Conservation (phyloP, 2,888 invertebrate species). For the Harpalus rubripes region DNA sequence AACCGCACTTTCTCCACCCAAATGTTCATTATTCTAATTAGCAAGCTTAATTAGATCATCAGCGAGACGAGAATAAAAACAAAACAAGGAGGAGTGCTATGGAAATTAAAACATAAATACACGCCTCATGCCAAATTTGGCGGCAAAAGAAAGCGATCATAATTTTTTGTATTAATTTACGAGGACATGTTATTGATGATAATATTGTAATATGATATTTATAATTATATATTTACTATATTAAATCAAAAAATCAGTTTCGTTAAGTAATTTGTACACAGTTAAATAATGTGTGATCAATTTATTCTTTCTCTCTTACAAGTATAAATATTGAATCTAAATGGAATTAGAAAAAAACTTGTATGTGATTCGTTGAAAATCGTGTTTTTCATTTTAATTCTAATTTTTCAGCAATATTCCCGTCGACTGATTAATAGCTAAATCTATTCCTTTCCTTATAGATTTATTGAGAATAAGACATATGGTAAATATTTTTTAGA, state of each 20-base stretch:
- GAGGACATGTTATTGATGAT: background rate
- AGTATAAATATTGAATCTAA: too few species aligned
- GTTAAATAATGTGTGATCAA: too few species aligned
- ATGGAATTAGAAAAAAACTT: too few species aligned
- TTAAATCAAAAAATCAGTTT: background rate
- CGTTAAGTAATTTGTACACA: too few species aligned
- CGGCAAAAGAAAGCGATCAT: conserved; percentile 22
- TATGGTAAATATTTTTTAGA: too few species aligned
- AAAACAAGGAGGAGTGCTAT: background rate
- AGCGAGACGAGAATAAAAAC: conserved; percentile 1
- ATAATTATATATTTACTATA: background rate
- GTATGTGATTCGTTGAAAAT: too few species aligned
- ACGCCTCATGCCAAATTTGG: conserved; percentile 33
- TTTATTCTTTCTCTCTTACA: too few species aligned
- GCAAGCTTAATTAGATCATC: conserved; percentile 40
- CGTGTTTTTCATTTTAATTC: too few species aligned
- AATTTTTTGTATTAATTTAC: background rate
- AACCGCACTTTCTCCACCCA: conserved; percentile 50
- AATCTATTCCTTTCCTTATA: too few species aligned
- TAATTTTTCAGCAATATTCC: too few species aligned
- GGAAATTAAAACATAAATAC: conserved; percentile 1
- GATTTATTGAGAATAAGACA: too few species aligned
- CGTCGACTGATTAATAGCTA: too few species aligned
- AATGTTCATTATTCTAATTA: conserved; percentile 50
- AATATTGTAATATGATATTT: conserved; percentile 9